phyloP scores from a whole-genome alignment of 2,113 vertebrate genomes.

The Amphiprion ocellaris region DNA sequence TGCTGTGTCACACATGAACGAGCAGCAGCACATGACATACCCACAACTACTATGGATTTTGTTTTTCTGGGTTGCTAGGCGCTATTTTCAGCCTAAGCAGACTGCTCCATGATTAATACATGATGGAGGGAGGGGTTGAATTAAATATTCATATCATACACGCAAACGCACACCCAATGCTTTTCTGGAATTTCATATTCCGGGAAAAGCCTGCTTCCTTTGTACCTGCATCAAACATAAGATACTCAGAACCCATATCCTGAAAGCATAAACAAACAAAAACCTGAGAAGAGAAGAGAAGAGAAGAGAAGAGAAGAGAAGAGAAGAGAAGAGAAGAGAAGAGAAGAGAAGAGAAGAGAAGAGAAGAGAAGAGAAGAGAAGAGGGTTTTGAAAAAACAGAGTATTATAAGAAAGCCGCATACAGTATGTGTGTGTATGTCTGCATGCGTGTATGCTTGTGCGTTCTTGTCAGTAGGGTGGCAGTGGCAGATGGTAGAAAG shows the following conservation, averaged over 20 bases:
- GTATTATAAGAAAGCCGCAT: conserved; percentile 16
- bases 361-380: neutral
- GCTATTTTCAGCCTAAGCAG: conserved; percentile 82
- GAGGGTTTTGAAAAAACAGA: conserved; percentile 10
- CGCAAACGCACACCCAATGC: conserved; percentile 53
- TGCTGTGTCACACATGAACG: conserved; percentile 65
- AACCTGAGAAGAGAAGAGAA: neutral
- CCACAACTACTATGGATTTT: conserved; percentile 58
- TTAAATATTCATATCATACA: conserved; percentile 78
- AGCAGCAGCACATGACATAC: conserved; percentile 58
- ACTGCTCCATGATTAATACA: conserved; percentile 84
- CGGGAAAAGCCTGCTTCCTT: neutral
- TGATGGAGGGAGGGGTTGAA: conserved; percentile 70
- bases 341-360: neutral
- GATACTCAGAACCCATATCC: neutral
- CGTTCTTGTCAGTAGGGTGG: conserved; percentile 61
- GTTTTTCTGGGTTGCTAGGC: conserved; percentile 77
- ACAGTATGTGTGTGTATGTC: conserved; percentile 32
- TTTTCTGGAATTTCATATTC: conserved; percentile 40
- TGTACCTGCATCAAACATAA: conserved; percentile 7
- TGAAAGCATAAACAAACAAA: neutral
- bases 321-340: neutral
- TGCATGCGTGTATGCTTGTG: neutral
- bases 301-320: neutral
- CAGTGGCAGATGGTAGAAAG: conserved; percentile 85